Base-by-base conservation (phyloP, 2,797 vertebrate species). In the Hoplostethus atlanticus region DNA sequence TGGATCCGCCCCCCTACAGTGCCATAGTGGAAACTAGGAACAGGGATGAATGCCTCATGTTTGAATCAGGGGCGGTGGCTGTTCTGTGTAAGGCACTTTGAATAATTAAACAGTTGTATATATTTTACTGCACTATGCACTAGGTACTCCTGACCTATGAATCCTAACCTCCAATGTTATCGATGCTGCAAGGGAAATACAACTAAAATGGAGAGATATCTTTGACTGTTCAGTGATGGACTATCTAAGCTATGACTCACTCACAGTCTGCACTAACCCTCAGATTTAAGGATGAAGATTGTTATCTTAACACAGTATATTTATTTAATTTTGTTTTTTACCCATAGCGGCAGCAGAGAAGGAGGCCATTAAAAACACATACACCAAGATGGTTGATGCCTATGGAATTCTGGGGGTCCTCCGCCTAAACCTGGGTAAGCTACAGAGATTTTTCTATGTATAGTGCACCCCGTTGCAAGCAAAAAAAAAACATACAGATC, bases 11-110 rank as follows among this genome's bases (percentile, higher is more conserved):
- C 21, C 97, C 98, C 42, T 98, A 98, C 94, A 99, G 98, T 65
- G 95, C 99, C 79, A 95, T 99, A 6, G 97, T 98, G 88, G 98
- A 99, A 93, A 95, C 96, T 1, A 93, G 98, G 84, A 95, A 94
- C 86, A 96, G 95, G 79, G 98, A 99, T 48, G 98, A 99, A 90
- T 98, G 97, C 81, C 96, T 99, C 75, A 95, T 99, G 96, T 99
- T 99, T 76, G 98, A 99, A 83, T 99, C 98, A 0, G 97, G 96
- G 74, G 98, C 97, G n/a, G 97, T 99, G 46, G 98, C 98, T 21
- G 97, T 99, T 59, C 93, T 99, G 79, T 99, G 97, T 99, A 96
- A 99, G 97, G 34, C 7, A 10, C 71, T 51, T 61, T 84, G 11
- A 72, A 71, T 79, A 38, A 66, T 79, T 77, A 16, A 31, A 47